A percentile compares a stretch with the other conserved stretches of the same genome.
Evolutionary conservation across 2,113 vertebrate species (phyloP).

Genomic region (Dermatemys mawii): DNA sequence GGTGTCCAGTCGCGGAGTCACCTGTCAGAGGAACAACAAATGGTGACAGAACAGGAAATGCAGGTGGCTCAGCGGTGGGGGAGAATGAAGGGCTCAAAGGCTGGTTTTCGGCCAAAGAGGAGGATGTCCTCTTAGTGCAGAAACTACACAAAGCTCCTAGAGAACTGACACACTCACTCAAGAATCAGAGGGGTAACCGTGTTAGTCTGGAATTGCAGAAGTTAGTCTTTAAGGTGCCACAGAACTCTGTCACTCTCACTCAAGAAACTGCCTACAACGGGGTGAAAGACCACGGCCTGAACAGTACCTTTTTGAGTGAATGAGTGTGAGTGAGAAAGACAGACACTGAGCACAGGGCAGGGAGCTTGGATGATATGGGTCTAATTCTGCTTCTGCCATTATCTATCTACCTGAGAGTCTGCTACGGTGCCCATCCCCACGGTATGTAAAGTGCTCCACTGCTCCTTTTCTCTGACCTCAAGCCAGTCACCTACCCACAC

Average conservation of each 20-base stretch:
- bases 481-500: not conserved
- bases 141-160: not conserved
- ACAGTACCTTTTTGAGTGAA: not conserved
- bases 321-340: not conserved
- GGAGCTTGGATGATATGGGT: not conserved
- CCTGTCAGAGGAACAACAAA: constrained; percentile 66
- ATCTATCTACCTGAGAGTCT: not conserved
- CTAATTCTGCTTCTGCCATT: not conserved
- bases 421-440: not conserved
- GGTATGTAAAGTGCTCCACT: not conserved
- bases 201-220: too few relatives aligned
- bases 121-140: not conserved
- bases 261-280: not conserved
- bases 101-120: not conserved
- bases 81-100: not conserved
- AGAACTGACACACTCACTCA: not conserved
- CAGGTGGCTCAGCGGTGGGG: not conserved
- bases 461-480: not conserved
- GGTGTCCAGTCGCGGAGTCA: constrained; percentile 92
- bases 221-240: too few relatives aligned
- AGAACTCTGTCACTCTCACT: not conserved
- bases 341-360: not conserved
- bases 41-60: not conserved
- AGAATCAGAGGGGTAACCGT: too few relatives aligned
- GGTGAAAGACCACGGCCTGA: not conserved